phyloP scores from a whole-genome alignment of 2,113 vertebrate species.

The Pedetes capensis region DNA sequence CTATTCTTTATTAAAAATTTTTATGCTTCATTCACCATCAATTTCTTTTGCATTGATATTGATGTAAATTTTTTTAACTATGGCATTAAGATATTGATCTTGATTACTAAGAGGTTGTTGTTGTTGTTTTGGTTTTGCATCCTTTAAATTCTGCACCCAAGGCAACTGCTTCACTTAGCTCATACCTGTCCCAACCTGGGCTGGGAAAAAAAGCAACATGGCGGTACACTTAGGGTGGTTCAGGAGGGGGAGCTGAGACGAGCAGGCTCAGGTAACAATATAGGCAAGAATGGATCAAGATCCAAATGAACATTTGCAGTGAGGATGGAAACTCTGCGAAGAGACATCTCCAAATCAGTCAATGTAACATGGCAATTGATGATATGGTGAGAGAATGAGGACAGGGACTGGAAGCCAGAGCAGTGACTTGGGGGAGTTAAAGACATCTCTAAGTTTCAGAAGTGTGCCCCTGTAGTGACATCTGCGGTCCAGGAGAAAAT shows the following conservation, averaged over 20 bases:
- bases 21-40: not conserved
- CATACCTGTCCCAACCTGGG: not conserved
- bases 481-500: not conserved
- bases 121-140: not conserved
- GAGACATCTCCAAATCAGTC: not conserved
- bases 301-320: not conserved
- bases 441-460: not conserved
- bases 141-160: not conserved
- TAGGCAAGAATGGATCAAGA: not conserved
- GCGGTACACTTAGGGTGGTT: not conserved
- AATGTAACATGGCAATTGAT: not conserved
- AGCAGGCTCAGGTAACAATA: not conserved
- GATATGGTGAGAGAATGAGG: not conserved
- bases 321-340: not conserved
- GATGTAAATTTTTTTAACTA: not conserved
- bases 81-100: not conserved
- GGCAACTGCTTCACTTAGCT: not conserved
- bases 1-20: not conserved
- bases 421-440: not conserved
- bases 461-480: not conserved
- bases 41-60: conserved; percentile 8
- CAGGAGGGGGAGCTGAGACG: not conserved
- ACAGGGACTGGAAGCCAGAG: not conserved
- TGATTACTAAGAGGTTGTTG: not conserved
- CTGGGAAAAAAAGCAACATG: not conserved